These are phyloP conservation scores for Philopotamus ludificatus DNA, from an alignment of 1,140 invertebrate genomes.

Conservation along the genomic window DNA sequence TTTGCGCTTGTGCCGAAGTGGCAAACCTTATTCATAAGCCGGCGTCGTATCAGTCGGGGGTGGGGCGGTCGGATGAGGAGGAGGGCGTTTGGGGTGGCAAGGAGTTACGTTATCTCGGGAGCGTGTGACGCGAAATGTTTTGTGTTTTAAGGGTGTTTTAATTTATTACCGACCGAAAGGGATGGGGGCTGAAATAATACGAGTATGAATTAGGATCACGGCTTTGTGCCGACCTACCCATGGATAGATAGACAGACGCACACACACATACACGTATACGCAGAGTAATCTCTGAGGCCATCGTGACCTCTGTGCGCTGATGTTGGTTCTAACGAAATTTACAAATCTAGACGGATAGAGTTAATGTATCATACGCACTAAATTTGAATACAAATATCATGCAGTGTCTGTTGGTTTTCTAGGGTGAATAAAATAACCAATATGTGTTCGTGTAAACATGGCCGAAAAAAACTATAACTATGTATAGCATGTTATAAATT, in stretches of 20 bases:
- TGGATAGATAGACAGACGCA: slow-evolving; percentile 34
- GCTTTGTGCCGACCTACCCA: slow-evolving; percentile 30
- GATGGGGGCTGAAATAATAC: slow-evolving; percentile 41
- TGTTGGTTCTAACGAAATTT: slow-evolving; percentile 41
- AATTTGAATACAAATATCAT: background rate
- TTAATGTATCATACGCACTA: slow-evolving; percentile 5
- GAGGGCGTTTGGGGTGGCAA: slow-evolving; percentile 10
- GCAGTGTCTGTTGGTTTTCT: too few relatives aligned
- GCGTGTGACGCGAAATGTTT: slow-evolving; percentile 43
- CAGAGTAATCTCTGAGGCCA: slow-evolving; percentile 37
- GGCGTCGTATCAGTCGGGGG: slow-evolving; percentile 6
- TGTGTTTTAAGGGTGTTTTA: slow-evolving; percentile 44
- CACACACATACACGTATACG: slow-evolving; percentile 13
- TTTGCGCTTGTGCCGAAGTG: slow-evolving; percentile 32
- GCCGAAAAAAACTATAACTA: too few relatives aligned
- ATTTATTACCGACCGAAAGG: slow-evolving; percentile 43
- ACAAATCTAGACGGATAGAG: slow-evolving; percentile 17
- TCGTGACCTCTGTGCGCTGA: slow-evolving; percentile 37
- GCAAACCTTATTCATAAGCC: background rate
- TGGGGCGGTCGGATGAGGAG: slow-evolving; percentile 12
- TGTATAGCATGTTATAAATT: too few relatives aligned
- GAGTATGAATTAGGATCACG: slow-evolving; percentile 43
- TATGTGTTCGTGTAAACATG: too few relatives aligned
- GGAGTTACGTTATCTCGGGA: slow-evolving; percentile 40
- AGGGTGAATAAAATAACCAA: too few relatives aligned